Evolutionary conservation across 2,113 vertebrate species (phyloP).

Genomic region (Salvelinus alpinus): DNA sequence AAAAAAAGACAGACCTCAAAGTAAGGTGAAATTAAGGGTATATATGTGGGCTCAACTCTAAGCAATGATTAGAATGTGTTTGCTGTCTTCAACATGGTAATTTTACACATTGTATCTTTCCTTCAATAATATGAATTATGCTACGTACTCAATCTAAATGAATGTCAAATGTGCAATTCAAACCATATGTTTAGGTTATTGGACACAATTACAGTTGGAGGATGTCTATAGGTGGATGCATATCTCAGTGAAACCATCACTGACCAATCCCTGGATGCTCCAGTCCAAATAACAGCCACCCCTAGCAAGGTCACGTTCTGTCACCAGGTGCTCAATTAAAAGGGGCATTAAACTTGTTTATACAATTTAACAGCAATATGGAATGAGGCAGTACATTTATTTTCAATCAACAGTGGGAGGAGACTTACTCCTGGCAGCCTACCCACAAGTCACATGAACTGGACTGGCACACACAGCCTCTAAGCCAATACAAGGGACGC

Average conservation of each 20-base stretch:
- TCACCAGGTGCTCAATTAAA: conserved; percentile 93
- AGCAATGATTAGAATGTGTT: neutral
- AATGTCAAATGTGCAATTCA: neutral
- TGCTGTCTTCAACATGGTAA: neutral
- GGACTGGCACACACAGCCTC: conserved; percentile 58
- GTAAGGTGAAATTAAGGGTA: conserved; percentile 50
- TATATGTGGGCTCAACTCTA: conserved; percentile 3
- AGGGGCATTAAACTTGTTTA: conserved; percentile 96
- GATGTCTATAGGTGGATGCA: neutral
- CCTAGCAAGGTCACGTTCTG: conserved; percentile 82
- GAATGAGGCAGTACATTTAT: conserved; percentile 89
- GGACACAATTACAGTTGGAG: neutral
- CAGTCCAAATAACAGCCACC: conserved; percentile 56
- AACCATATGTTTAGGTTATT: neutral
- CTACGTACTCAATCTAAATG: neutral
- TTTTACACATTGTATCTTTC: neutral
- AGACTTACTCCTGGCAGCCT: conserved; percentile 80
- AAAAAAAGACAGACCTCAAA: conserved; percentile 44
- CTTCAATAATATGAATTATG: neutral
- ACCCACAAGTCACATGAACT: conserved; percentile 73
- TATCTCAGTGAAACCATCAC: neutral
- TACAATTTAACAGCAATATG: conserved; percentile 89
- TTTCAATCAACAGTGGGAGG: conserved; percentile 93
- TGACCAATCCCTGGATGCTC: conserved; percentile 12
- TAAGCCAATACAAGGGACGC: conserved; percentile 50